These are phyloP conservation scores for Cricetomys ansorgei DNA, from an alignment of 2,113 vertebrate genomes.

Conservation along the genomic window DNA sequence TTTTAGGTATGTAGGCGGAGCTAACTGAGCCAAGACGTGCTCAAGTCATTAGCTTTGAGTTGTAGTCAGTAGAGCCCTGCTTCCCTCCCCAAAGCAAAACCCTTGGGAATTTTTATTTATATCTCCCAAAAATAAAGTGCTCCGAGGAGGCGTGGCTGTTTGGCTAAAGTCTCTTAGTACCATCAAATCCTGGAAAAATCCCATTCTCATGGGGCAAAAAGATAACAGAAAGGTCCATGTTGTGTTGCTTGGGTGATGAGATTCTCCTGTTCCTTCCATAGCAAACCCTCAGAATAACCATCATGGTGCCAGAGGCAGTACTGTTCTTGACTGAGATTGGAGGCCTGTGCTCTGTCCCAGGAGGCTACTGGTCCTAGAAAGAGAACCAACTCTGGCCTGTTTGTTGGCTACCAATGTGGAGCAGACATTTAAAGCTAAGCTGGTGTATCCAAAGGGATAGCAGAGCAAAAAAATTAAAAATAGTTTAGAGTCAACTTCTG, in stretches of 20 bases:
- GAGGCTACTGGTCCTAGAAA: not conserved
- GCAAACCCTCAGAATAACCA: not conserved
- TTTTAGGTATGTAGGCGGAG: not conserved
- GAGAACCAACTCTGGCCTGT: not conserved
- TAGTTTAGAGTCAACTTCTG: not conserved
- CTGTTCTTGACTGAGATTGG: not conserved
- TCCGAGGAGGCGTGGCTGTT: not conserved
- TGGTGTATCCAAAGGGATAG: no score
- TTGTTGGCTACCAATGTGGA: not conserved
- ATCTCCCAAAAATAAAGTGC: not conserved
- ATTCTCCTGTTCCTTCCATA: not conserved
- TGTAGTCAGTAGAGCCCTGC: not conserved
- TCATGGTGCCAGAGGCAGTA: not conserved
- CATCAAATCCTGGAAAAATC: not conserved
- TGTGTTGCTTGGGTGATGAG: not conserved
- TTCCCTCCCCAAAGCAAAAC: not conserved
- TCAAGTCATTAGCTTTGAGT: slow-evolving; percentile 26
- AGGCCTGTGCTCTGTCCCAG: not conserved
- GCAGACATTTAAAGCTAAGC: not conserved
- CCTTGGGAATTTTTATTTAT: not conserved
- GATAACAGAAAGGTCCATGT: not conserved
- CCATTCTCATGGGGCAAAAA: not conserved
- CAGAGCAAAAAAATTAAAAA: no score
- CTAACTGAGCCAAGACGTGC: not conserved
- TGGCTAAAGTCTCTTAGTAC: not conserved